Evolutionary conservation across 1,140 invertebrate genomes (phyloP).

Genomic region (Paralvinella palmiformis): DNA sequence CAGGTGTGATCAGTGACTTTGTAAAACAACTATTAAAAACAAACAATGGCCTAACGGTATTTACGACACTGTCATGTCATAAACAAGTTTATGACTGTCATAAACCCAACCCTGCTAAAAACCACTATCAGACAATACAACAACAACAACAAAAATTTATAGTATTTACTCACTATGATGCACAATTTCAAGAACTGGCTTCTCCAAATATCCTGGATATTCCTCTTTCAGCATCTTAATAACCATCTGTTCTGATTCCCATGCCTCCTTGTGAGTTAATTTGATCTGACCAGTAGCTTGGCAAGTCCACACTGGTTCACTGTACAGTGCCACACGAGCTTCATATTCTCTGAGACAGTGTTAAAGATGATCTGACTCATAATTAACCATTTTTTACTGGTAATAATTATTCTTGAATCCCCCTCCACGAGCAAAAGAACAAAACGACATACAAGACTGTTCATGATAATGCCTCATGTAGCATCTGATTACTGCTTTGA

Average conservation of each 20-base stretch:
- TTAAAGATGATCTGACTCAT: constrained; percentile 26
- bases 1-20: no score
- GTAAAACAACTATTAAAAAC: no score
- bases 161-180: constrained; percentile 47
- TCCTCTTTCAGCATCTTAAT: constrained; percentile 38
- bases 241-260: constrained; percentile 47
- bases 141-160: background rate
- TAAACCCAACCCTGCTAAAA: no score
- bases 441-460: no score
- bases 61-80: no score
- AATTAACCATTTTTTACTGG: no score
- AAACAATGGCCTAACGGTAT: no score
- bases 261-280: constrained; percentile 51
- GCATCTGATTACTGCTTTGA: no score
- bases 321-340: constrained; percentile 37
- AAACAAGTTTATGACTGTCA: no score
- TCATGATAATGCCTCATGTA: no score
- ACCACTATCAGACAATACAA: background rate
- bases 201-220: constrained; percentile 43
- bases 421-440: no score
- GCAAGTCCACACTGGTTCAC: constrained; percentile 51
- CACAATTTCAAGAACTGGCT: constrained; percentile 46
- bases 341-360: constrained; percentile 39
- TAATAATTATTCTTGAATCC: no score
- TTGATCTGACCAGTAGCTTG: constrained; percentile 50